Percentiles rank a stretch among this genome's conserved stretches.
phyloP scores from a whole-genome alignment of 1,140 invertebrate genomes.

The Pararge aegeria region DNA sequence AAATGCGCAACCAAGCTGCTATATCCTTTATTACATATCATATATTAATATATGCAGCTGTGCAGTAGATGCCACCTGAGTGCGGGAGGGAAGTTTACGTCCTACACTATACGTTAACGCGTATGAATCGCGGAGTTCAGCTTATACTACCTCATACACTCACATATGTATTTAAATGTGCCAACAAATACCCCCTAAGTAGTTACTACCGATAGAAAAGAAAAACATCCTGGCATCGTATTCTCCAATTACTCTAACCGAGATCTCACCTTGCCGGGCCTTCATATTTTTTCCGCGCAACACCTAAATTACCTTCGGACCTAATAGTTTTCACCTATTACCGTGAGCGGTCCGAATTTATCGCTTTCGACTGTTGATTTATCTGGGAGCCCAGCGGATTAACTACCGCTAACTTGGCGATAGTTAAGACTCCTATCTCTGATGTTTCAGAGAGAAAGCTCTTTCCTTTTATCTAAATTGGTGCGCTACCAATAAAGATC shows the following conservation, averaged over 20 bases:
- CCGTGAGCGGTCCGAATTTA: slow-evolving; percentile 69
- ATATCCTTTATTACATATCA: too few species aligned
- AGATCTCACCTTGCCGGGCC: slow-evolving; percentile 40
- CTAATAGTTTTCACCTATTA: slow-evolving; percentile 79
- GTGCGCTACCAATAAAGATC: slow-evolving; percentile 78
- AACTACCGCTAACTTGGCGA: slow-evolving; percentile 78
- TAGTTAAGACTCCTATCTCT: slow-evolving; percentile 78
- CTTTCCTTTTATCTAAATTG: slow-evolving; percentile 80
- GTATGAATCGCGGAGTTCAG: too few species aligned
- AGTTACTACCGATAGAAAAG: slow-evolving; percentile 7
- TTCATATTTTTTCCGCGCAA: slow-evolving; percentile 67
- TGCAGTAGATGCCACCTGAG: too few species aligned
- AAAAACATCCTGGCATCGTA: slow-evolving; percentile 20
- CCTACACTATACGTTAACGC: too few species aligned
- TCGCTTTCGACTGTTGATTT: slow-evolving; percentile 76
- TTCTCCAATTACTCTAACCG: slow-evolving; percentile 39
- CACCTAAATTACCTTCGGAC: slow-evolving; percentile 67
- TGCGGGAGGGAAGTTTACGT: too few species aligned
- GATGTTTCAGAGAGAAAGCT: slow-evolving; percentile 74
- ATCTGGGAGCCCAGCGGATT: slow-evolving; percentile 69
- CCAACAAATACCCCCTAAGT: too few species aligned
- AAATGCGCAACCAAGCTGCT: too few species aligned
- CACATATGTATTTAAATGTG: neutral
- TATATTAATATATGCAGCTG: too few species aligned
- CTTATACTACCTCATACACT: too few species aligned